Evolutionary conservation across 2,113 vertebrate species (phyloP).

Genomic region (Strix uralensis): DNA sequence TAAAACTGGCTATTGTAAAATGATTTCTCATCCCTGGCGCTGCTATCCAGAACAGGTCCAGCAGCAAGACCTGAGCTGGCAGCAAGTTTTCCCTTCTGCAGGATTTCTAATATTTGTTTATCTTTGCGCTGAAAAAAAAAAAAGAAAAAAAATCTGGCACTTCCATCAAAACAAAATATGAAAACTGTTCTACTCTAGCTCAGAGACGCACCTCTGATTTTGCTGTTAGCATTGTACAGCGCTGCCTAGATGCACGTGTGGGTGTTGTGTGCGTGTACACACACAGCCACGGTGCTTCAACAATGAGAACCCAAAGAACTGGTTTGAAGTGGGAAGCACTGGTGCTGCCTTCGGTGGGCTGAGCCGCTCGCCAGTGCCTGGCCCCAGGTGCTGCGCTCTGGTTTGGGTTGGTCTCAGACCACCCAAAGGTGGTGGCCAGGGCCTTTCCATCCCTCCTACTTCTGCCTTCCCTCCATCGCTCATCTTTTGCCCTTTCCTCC

Average conservation of each 20-base stretch:
- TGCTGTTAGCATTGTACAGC: background rate
- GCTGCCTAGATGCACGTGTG: fast-evolving
- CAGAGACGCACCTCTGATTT: background rate
- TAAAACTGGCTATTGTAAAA: background rate
- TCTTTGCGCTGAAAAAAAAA: background rate
- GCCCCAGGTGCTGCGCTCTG: fast-evolving
- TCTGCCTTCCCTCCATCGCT: background rate
- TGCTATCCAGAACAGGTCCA: background rate
- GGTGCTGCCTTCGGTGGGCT: background rate
- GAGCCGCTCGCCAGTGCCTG: fast-evolving
- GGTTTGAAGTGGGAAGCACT: background rate
- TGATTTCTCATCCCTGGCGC: background rate
- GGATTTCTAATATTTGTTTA: background rate
- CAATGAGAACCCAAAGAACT: background rate
- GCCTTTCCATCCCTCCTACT: background rate
- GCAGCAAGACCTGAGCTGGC: background rate
- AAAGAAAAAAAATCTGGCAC: background rate
- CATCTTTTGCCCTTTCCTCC: background rate
- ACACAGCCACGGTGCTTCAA: fast-evolving
- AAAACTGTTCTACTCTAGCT: background rate
- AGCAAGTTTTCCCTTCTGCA: background rate
- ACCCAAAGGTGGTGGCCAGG: too few relatives aligned
- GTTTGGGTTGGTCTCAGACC: background rate
- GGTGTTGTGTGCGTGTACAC: background rate
- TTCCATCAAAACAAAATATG: background rate